Base-by-base conservation (phyloP, 2,888 invertebrate species). In the Drosophila infuscata region DNA sequence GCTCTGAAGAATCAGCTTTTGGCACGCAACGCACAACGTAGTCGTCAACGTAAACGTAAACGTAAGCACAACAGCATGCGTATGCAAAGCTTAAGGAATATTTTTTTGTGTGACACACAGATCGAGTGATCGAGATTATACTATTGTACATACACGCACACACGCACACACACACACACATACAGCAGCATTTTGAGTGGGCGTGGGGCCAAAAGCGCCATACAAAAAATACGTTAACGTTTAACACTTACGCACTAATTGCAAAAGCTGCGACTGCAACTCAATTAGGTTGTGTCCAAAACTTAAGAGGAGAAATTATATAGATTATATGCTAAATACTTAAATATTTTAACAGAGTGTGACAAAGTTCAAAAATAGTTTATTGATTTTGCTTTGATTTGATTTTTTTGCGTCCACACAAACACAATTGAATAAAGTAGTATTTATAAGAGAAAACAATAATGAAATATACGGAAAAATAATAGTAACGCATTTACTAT, bases 151-250 rank as follows among this genome's bases (percentile, higher is more conserved):
- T 69, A 77, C 54, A 51, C 60, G 63, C 49, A 64, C 32, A 81
- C 48, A 30, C 35, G 35, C 36, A 8, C 30, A 30, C 20, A 52
- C 33, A 62, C 32, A 65, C 43, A 53, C 15, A 36, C 53, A 67
- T 12, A 70, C 62, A 75, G 73, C 76, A 72, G 63, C 70, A 62
- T 33, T 53, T 36, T 33, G 66, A 61, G 72, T 76, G 70, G 86
- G 81, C 78, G 83, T 86, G 81, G 56, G 56, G 68, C 56, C 49
- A 66, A 74, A 77, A 83, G 86, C 86, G 66, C 74, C 83, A 68
- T 25, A 25, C 83, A 80, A 66, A 81, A 80, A 67, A 54, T 65
- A 79, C 63, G 61, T 83, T 65, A 68, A 81, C 62, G 63, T 54
- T 70, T 38, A 77, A 76, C 72, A 78, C 81, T 80, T 83, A 83